These are phyloP conservation scores for Delichon dasypus DNA, from an alignment of 2,797 vertebrate genomes.

Conservation along the genomic window DNA sequence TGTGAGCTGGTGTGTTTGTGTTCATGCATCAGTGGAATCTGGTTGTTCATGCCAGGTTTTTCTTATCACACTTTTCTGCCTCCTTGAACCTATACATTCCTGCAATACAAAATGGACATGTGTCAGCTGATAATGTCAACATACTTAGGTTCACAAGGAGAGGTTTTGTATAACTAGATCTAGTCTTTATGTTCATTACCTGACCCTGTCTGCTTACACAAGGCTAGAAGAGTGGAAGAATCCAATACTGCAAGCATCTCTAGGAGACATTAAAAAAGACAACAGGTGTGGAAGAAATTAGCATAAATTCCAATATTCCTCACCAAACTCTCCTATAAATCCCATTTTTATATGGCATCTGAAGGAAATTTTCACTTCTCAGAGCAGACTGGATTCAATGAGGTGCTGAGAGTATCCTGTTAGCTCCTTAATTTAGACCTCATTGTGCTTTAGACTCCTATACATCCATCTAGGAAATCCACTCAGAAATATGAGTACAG, in stretches of 20 bases:
- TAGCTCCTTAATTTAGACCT: not conserved
- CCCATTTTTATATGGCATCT: not conserved
- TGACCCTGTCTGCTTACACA: not conserved
- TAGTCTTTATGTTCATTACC: not conserved
- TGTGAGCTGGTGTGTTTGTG: conserved; percentile 6
- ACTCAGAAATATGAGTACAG: not conserved
- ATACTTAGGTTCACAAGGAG: not conserved
- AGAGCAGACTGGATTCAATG: not conserved
- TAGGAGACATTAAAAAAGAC: not conserved
- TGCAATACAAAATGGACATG: conserved; percentile 11
- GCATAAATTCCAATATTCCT: not conserved
- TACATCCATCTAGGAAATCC: not conserved
- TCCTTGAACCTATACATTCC: conserved; percentile 34
- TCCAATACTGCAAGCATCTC: not conserved
- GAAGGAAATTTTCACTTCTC: conserved; percentile 9
- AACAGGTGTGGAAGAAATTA: not conserved
- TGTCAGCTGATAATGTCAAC: conserved; percentile 49
- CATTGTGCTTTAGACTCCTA: not conserved
- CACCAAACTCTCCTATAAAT: not conserved
- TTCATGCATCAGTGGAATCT: conserved; percentile 23
- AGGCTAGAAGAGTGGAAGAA: not conserved
- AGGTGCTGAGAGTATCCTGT: not conserved
- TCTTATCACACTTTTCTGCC: conserved; percentile 47
- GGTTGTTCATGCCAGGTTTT: conserved; percentile 22
- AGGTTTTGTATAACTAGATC: conserved; percentile 10